phyloP scores from a whole-genome alignment of 2,888 invertebrate species.

The Chouioia cunea region DNA sequence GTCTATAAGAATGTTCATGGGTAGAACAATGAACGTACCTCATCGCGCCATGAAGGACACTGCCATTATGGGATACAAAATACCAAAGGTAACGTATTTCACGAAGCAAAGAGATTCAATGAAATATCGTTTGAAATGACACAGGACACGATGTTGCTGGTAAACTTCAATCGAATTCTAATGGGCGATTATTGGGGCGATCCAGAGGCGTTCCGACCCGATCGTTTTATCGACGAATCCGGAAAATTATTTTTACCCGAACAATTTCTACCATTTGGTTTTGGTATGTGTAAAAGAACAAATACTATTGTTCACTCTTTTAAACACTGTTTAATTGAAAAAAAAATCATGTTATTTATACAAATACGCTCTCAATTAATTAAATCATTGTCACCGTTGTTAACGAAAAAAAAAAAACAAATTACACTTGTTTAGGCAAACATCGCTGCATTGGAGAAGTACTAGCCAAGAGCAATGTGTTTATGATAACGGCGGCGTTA shows the following conservation, averaged over 20 bases:
- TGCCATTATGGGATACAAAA: slow-evolving; percentile 77
- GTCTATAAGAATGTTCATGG: slow-evolving; percentile 84
- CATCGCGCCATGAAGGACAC: slow-evolving; percentile 84
- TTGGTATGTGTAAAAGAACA: slow-evolving; percentile 68
- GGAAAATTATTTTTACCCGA: slow-evolving; percentile 75
- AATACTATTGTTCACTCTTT: no score
- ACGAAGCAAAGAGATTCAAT: no score
- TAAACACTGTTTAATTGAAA: neutral
- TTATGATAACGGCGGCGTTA: slow-evolving; percentile 80
- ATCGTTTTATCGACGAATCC: slow-evolving; percentile 77
- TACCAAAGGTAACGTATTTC: slow-evolving; percentile 82
- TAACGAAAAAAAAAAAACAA: no score
- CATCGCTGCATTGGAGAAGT: slow-evolving; percentile 88
- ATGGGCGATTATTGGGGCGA: slow-evolving; percentile 79
- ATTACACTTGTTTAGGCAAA: slow-evolving; percentile 67
- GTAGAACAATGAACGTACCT: slow-evolving; percentile 82
- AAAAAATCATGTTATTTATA: slow-evolving; percentile 29
- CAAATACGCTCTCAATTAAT: slow-evolving; percentile 26
- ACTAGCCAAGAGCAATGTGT: slow-evolving; percentile 83
- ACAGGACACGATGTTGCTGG: slow-evolving; percentile 84
- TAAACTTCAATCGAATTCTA: slow-evolving; percentile 80
- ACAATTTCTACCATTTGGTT: slow-evolving; percentile 82
- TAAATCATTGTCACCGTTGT: neutral
- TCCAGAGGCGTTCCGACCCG: slow-evolving; percentile 80
- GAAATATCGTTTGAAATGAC: no score